Evolutionary conservation across 1,140 invertebrate genomes (phyloP), one percentile per base, ranked within the genome.

Genomic region (Cryptotermes secundus): DNA sequence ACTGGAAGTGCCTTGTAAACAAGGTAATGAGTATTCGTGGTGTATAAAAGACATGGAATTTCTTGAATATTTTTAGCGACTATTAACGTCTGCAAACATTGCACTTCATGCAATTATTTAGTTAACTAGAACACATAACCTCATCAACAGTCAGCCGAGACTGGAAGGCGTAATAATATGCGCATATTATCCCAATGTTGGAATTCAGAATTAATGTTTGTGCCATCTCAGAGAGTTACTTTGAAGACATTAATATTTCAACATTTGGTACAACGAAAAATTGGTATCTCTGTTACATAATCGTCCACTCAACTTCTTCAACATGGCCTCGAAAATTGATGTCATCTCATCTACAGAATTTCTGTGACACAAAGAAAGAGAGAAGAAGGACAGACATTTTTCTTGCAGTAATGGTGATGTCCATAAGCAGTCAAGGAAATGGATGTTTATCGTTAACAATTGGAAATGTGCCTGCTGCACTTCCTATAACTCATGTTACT

Each of bases 401-500:
- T 72, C 59, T 72, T 72, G 59, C 59, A n/a, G 59, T 72, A 72
- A 72, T 72, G 59, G 59, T n/a, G 59, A 72, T 72, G 59, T 72
- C 59, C 59, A 72, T 72, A 72, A 72, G 59, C 59, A 72, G 59
- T 72, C 59, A 72, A 72, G 59, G 59, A 72, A 72, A 72, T 72
- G 26, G 59, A 72, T 72, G 59, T 72, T 72, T 72, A 72, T 72
- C 59, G 59, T 72, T 72, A 72, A 72, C 59, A 72, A 72, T 72
- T 72, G 59, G 59, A 72, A 72, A 72, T 72, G 59, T 72, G 9
- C 31, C 26, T 26, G 26, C 26, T 16, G 59, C 59, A 31, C 59
- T 72, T 72, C 59, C 59, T 72, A 72, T 72, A 72, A 72, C 59
- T 72, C 59, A 72, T 72, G 59, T 72, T 72, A 72, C 59, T 72